Evolutionary conservation across 2,113 vertebrate species (phyloP).

Genomic region (Oplegnathus fasciatus): DNA sequence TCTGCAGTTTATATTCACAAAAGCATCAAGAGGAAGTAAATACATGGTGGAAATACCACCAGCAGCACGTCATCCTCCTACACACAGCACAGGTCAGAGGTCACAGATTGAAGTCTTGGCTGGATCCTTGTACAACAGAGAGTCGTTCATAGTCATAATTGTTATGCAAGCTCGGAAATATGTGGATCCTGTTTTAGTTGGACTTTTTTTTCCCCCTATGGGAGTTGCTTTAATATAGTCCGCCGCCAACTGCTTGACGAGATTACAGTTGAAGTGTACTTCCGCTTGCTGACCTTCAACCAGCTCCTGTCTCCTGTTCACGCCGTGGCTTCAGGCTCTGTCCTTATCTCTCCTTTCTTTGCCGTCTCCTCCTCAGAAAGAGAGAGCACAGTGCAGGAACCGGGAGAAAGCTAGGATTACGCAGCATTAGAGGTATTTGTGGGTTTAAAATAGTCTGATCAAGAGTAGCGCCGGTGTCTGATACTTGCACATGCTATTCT

Average conservation of each 20-base stretch:
- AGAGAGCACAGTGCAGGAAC: conserved; percentile 38
- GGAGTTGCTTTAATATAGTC: conserved; percentile 21
- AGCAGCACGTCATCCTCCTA: neutral
- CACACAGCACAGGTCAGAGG: conserved; percentile 27
- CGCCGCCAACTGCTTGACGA: conserved; percentile 33
- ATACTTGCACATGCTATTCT: conserved; percentile 12
- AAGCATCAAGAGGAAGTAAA: neutral
- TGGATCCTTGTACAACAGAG: neutral
- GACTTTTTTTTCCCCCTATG: neutral
- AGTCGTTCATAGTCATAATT: neutral
- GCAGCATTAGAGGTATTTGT: conserved; percentile 74
- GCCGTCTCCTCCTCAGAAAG: conserved; percentile 45
- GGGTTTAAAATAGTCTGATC: conserved; percentile 73
- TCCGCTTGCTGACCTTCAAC: conserved; percentile 63
- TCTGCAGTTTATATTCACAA: neutral
- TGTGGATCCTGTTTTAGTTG: neutral
- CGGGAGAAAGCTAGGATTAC: conserved; percentile 72
- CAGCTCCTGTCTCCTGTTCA: conserved; percentile 34
- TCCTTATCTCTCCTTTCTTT: conserved; percentile 32
- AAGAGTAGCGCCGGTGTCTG: conserved; percentile 38
- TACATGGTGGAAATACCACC: neutral
- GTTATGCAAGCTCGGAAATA: neutral
- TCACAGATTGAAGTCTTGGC: conserved; percentile 1
- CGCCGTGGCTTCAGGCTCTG: conserved; percentile 24
- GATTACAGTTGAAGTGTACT: conserved; percentile 55